Conservation (phyloP, 2,888 invertebrate genomes). For the Leptogaster cylindrica region DNA sequence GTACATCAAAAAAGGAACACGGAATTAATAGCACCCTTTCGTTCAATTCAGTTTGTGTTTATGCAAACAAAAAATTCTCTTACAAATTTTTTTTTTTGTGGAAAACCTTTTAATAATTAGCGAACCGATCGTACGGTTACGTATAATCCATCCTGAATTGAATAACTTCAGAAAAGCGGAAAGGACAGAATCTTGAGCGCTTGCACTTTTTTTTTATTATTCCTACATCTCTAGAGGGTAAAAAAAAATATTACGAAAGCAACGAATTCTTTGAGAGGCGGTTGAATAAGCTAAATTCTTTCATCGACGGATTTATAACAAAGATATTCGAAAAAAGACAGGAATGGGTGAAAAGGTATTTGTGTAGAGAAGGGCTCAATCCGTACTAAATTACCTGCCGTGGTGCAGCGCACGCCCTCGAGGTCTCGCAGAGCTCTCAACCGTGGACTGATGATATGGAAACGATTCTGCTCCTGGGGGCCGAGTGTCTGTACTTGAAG, state of each 20-base stretch:
- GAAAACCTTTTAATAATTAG: slow-evolving; percentile 28
- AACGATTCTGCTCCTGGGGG: slow-evolving; percentile 14
- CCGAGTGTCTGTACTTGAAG: slow-evolving; percentile 20
- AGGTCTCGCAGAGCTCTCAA: slow-evolving; percentile 10
- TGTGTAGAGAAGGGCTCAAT: slow-evolving; percentile 24
- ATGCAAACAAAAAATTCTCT: too few relatives aligned
- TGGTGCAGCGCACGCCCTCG: slow-evolving; percentile 22
- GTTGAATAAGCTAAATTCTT: slow-evolving; percentile 33
- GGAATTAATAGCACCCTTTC: too few relatives aligned
- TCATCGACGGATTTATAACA: slow-evolving; percentile 37
- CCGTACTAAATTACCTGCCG: slow-evolving; percentile 29
- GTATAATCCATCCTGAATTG: slow-evolving; percentile 31
- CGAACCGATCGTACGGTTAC: slow-evolving; percentile 16
- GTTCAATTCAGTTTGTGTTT: too few relatives aligned
- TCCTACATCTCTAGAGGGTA: background rate
- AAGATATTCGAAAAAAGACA: slow-evolving; percentile 28
- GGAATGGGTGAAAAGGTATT: slow-evolving; percentile 39
- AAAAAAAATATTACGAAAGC: slow-evolving; percentile 28
- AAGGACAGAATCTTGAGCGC: slow-evolving; percentile 9
- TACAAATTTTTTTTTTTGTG: too few relatives aligned
- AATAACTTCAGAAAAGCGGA: slow-evolving; percentile 23
- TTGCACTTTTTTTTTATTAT: slow-evolving; percentile 12
- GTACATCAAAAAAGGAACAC: too few relatives aligned
- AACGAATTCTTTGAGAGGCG: slow-evolving; percentile 13
- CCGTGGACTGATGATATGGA: slow-evolving; percentile 17